Percentiles rank a stretch among this genome's conserved stretches.
phyloP scores from a whole-genome alignment of 2,113 vertebrate species.

The Ascaphus truei region DNA sequence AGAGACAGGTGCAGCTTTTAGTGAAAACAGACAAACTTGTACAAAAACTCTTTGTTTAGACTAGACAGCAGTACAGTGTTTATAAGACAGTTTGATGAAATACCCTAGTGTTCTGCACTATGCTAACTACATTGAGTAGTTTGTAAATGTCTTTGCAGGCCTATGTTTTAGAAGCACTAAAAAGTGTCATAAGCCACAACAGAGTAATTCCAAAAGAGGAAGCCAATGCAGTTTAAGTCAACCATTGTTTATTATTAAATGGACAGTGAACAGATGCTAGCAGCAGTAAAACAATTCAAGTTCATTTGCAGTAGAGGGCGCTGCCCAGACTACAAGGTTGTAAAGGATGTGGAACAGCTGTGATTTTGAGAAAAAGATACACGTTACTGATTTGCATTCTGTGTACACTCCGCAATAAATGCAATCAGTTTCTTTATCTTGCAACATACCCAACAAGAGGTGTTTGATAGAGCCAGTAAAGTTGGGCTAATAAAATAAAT shows the following conservation, averaged over 20 bases:
- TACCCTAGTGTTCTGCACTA: constrained; percentile 52
- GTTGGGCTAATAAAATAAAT: no score
- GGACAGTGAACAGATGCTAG: no score
- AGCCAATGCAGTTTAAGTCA: neutral
- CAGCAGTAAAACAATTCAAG: no score
- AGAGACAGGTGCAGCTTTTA: constrained; percentile 64
- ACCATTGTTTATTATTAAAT: neutral
- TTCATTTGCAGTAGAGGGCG: no score
- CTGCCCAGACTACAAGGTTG: no score
- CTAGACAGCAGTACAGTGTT: constrained; percentile 63
- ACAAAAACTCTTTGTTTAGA: constrained; percentile 64
- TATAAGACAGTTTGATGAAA: constrained; percentile 53
- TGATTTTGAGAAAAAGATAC: no score
- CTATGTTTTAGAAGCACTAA: constrained; percentile 17
- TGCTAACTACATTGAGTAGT: constrained; percentile 58
- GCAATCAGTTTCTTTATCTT: no score
- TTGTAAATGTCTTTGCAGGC: constrained; percentile 11
- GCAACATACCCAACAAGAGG: no score
- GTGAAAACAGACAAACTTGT: constrained; percentile 53
- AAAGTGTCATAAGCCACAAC: neutral
- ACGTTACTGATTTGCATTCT: no score
- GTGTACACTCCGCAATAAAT: no score
- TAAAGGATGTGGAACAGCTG: no score
- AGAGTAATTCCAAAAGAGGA: neutral
- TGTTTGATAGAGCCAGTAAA: no score